Evolutionary conservation across 1,140 invertebrate species (phyloP), one percentile per base, ranked within the genome.

Genomic region (Drosophila navojoa): DNA sequence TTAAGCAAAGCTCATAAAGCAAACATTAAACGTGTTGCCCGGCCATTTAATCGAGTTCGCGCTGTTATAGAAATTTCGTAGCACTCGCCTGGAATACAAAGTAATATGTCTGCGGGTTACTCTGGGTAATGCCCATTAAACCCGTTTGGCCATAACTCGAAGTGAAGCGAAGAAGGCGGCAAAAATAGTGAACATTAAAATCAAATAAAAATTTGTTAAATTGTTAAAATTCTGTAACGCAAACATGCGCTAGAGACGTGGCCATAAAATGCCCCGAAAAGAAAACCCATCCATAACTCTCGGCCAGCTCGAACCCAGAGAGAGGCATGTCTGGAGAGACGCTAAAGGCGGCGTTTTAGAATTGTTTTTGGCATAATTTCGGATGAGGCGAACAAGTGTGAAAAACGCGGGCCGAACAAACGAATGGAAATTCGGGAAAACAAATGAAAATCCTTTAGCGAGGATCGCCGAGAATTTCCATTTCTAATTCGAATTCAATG

Each of bases 11-110:
- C 66, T 75, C 77, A 85, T 81, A 86, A 86, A 86, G 77, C 75
- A 86, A 78, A 85, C 81, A 80, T 81, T 75, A 81, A 86, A 86
- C 75, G 75, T 63, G 62, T 78, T 67, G 72, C 57, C 44, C 53
- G 74, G 81, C 79, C 68, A 87, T 79, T 86, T 76, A 86, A 86
- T 87, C 78, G 78, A 79, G 81, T 81, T 85, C 81, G 78, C 71
- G 72, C 77, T 86, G 86, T 78, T 78, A 81, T 86, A 86, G 81
- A 86, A 86, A 87, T 81, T 81, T 79, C 63, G 52, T 11, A n/a
- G n/a, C 16, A 67, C 80, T 62, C 29, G 75, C 47, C 25, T 44
- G 22, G 81, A 81, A 85, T 85, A 42, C 40, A 16, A 71, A 60
- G 35, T 38, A 11, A 38, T 38, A 38, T 38, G 13, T 38, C 35